Evolutionary conservation across 92 coral and sea anemone genomes (phyloP), one percentile per base, ranked within the genome.

Genomic region (Siderastrea siderea): DNA sequence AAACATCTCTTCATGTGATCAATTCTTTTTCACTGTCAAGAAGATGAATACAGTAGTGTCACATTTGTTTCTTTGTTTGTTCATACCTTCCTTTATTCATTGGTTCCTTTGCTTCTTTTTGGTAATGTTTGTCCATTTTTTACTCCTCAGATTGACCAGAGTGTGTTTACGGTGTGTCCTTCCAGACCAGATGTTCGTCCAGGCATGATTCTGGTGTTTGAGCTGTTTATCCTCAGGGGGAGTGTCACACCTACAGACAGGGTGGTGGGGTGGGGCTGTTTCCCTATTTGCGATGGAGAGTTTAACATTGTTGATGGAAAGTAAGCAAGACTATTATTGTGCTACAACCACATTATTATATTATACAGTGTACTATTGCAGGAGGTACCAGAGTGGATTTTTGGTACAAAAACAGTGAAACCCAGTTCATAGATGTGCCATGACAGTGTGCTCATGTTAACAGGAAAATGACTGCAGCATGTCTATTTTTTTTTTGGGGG

Each of bases 81-180:
- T 49, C 38, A 3, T 64, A n/a, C n/a, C 26, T 16, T 44, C 26
- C 38, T 26, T 26, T 71, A 50, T 47, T 10, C 17, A 47, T 43
- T 44, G 7, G 9, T 15, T 71, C 49, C 4, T 49, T 10, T 16
- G 9, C 3, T 71, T 71, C 38, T 19, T 1, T 47, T 2, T 75
- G 49, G 3, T 75, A 11, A 55, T 48, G 10, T 38, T 43, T 45
- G 16, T 46, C 43, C 5, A 8, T 66, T 3, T 19, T 48, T 79
- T 6, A 7, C 26, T 47, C 50, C 79, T 14, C 86, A 97, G 99
- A 97, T 97, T 88, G 99, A 97, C 75, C 99, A 97, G 86, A 97
- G 99, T 93, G 99, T 97, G 55, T 97, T 97, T 72, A 97, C 99
- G 2, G 99, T 97, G 68, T 97, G 99, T 92, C 99, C 99, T 16